Base-by-base conservation (phyloP, 2,888 invertebrate species). In the Drosophila mayaguana region DNA sequence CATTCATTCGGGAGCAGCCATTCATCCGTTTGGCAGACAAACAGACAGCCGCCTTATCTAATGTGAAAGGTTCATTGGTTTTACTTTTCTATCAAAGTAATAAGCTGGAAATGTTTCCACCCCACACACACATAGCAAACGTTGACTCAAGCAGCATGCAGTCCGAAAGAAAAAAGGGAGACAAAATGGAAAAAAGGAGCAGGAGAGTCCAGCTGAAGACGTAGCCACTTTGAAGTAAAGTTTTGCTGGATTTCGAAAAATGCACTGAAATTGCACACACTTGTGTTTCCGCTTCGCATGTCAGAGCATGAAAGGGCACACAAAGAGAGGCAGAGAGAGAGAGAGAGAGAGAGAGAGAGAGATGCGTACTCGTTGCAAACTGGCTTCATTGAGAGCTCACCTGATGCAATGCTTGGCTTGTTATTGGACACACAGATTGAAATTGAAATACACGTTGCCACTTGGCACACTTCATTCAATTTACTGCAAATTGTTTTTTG, bases 51-150 rank as follows among this genome's bases (percentile, higher is more conserved):
- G 72, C 77, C 88, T 89, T 89, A 90, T 90, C 90, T 88, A 81
- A 82, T 88, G 83, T 85, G 85, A 86, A 81, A 83, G 89, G 84
- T 90, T 90, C 90, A 88, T 89, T 89, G 90, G 88, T 89, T 89
- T 86, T 88, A 83, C 86, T 88, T 84, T 84, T 89, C 89, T 82
- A 86, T 88, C 84, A 83, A 83, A 85, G 83, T 89, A 89, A 89
- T 89, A 89, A 89, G 89, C 86, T 88, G 88, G 88, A 89, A 81
- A 88, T 81, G 85, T 85, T 88, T 48, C 56, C n/a, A 62, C 16
- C 46, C 32, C 56, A 20, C 22, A 43, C 48, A 59, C 28, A 28
- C 28, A 28, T 2, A 68, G 78, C 68, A 68, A 77, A 72, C 69
- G 78, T 57, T 75, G 59, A 55, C 78, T 82, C 51, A 71, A 76